phyloP scores from a whole-genome alignment of 2,797 vertebrate genomes.

The Labroides dimidiatus region DNA sequence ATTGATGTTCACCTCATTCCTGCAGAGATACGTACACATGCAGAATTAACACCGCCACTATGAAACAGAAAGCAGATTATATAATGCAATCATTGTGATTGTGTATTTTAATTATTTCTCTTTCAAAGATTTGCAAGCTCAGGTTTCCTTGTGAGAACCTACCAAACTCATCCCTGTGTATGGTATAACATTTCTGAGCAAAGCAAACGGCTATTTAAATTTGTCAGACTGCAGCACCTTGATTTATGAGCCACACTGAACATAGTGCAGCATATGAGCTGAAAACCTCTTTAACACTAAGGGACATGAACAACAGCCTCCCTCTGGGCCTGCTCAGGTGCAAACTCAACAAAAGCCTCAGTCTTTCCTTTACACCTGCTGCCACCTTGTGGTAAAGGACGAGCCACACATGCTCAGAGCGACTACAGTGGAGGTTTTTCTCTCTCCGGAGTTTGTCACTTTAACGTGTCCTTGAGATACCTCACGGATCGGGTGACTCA shows the following conservation, averaged over 20 bases:
- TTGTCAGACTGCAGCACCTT: neutral
- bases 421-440: slow-evolving; percentile 6
- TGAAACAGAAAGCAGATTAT: slow-evolving; percentile 13
- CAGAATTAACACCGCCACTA: slow-evolving; percentile 34
- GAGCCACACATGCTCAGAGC: slow-evolving; percentile 16
- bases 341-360: neutral
- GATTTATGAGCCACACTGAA: neutral
- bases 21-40: slow-evolving; percentile 23
- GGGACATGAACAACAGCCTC: slow-evolving; percentile 6
- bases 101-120: slow-evolving; percentile 15
- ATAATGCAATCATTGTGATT: slow-evolving; percentile 7
- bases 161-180: too few species aligned
- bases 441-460: slow-evolving; percentile 41
- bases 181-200: too few species aligned
- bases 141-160: too few species aligned
- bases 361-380: slow-evolving; percentile 52
- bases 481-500: slow-evolving; percentile 67
- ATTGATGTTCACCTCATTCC: slow-evolving; percentile 51
- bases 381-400: slow-evolving; percentile 62
- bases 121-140: neutral
- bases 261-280: neutral
- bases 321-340: neutral
- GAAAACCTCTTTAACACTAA: slow-evolving; percentile 14
- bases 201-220: neutral
- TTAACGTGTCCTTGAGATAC: slow-evolving; percentile 59